Evolutionary conservation across 1,140 invertebrate species (phyloP).

Genomic region (Muscidifurax raptorellus): DNA sequence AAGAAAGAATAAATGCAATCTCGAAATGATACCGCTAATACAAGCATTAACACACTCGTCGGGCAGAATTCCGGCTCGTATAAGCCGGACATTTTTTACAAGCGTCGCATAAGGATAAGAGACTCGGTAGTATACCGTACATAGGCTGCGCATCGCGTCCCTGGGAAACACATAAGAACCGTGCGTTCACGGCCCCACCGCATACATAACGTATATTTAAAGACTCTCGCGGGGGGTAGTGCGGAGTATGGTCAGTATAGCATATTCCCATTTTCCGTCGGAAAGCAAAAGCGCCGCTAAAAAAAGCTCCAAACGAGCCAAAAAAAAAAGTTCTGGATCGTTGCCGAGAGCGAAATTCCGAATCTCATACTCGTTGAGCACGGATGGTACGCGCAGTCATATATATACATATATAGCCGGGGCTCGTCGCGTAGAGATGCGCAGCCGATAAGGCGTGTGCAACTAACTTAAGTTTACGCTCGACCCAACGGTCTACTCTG

Average conservation of each 20-base stretch:
- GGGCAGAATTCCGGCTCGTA: not conserved
- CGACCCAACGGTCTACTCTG: not conserved
- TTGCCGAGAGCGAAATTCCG: constrained; percentile 37
- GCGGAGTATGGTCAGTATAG: constrained; percentile 10
- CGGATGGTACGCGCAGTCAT: not conserved
- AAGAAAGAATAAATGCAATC: not conserved
- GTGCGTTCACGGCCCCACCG: not conserved
- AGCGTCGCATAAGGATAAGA: not conserved
- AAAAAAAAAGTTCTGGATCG: constrained; percentile 7
- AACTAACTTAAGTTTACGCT: constrained; percentile 40
- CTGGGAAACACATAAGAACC: not conserved
- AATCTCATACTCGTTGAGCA: constrained; percentile 17
- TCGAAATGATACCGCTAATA: not conserved
- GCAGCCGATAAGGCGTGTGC: constrained; percentile 29
- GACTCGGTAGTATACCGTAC: not conserved
- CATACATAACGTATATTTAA: constrained; percentile 43
- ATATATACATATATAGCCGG: not conserved
- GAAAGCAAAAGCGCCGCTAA: not conserved
- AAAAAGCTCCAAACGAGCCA: constrained; percentile 9
- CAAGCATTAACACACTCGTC: not conserved
- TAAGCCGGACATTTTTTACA: not conserved
- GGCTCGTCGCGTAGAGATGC: not conserved
- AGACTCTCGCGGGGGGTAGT: constrained; percentile 16
- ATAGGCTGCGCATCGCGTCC: not conserved
- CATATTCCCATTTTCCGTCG: not conserved